Evolutionary conservation across 2,888 invertebrate species (phyloP).

Genomic region (Limnephilus rhombicus): DNA sequence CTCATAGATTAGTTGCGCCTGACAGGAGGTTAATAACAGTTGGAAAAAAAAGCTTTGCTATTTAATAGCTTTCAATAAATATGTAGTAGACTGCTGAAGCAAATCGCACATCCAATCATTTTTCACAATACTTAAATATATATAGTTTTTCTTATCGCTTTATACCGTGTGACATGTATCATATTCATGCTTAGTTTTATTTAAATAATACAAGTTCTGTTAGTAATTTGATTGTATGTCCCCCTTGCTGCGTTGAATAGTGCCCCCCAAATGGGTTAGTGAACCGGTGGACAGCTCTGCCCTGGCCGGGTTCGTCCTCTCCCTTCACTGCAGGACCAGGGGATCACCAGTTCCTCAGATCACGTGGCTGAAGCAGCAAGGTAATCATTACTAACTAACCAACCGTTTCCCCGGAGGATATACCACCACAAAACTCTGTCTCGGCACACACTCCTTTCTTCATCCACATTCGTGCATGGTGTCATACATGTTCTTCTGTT

Average conservation of each 20-base stretch:
- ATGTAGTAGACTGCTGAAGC: background rate
- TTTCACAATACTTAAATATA: background rate
- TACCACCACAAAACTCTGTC: too few relatives aligned
- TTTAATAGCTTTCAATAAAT: background rate
- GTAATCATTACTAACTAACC: constrained; percentile 70
- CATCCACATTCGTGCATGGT: too few relatives aligned
- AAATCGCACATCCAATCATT: background rate
- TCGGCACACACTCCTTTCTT: too few relatives aligned
- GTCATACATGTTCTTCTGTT: too few relatives aligned
- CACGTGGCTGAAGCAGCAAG: constrained; percentile 86
- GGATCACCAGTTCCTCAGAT: constrained; percentile 86
- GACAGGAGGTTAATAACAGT: too few relatives aligned
- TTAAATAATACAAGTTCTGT: background rate
- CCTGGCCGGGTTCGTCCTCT: constrained; percentile 83
- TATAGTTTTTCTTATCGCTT: background rate
- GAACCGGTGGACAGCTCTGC: constrained; percentile 86
- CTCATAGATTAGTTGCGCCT: too few relatives aligned
- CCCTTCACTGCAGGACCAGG: constrained; percentile 85
- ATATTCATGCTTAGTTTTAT: background rate
- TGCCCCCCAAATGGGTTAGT: constrained; percentile 86
- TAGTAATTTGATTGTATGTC: background rate
- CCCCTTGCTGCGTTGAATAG: constrained; percentile 72
- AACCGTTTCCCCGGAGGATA: too few relatives aligned
- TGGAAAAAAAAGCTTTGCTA: background rate
- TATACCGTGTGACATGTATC: background rate